Evolutionary conservation across 2,888 invertebrate species (phyloP).

Genomic region (Calameuta pallipes): DNA sequence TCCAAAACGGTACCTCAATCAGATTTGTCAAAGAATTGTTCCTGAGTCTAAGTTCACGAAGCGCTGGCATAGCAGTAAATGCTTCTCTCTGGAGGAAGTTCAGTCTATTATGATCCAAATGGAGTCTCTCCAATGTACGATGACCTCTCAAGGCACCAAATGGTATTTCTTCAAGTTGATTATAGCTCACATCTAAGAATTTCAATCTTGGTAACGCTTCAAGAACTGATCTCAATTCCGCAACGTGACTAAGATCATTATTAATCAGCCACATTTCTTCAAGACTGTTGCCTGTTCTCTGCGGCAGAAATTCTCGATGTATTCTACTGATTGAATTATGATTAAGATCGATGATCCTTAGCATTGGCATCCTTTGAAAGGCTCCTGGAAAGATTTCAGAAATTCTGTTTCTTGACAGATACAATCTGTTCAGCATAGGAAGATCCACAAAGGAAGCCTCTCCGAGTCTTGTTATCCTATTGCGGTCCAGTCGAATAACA

Average conservation of each 20-base stretch:
- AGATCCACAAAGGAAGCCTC: constrained; percentile 86
- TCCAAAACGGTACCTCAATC: constrained; percentile 83
- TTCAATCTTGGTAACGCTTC: constrained; percentile 82
- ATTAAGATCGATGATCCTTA: constrained; percentile 81
- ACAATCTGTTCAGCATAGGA: constrained; percentile 75
- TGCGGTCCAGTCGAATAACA: constrained; percentile 77
- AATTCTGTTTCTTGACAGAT: constrained; percentile 79
- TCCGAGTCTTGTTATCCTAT: constrained; percentile 76
- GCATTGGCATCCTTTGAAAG: constrained; percentile 80
- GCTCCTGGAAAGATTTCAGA: constrained; percentile 83
- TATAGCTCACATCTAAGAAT: constrained; percentile 83
- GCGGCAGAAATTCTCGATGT: constrained; percentile 85
- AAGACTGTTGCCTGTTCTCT: constrained; percentile 78
- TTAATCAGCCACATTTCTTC: constrained; percentile 83
- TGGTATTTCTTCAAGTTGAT: constrained; percentile 81
- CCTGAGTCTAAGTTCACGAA: constrained; percentile 82
- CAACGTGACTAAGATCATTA: constrained; percentile 81
- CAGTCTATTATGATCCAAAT: constrained; percentile 83
- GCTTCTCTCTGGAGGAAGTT: constrained; percentile 82
- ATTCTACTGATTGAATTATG: constrained; percentile 81
- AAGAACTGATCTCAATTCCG: constrained; percentile 79
- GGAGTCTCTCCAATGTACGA: constrained; percentile 81
- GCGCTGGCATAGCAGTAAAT: constrained; percentile 84
- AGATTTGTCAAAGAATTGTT: constrained; percentile 85
- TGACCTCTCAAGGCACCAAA: constrained; percentile 84